phyloP scores from a whole-genome alignment of 2,888 invertebrate genomes.

The Dioctria linearis region DNA sequence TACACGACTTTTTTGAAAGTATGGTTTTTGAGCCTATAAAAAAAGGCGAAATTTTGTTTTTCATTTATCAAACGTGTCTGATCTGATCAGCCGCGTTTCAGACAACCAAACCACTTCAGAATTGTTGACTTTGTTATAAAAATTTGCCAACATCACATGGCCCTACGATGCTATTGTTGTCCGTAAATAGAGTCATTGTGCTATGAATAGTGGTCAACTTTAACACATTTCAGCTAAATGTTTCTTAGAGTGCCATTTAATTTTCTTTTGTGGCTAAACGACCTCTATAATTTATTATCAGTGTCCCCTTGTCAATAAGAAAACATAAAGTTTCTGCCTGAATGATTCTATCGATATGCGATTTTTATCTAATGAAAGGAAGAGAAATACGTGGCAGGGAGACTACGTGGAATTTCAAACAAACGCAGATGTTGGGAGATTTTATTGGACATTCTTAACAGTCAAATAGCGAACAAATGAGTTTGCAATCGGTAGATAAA shows the following conservation, averaged over 20 bases:
- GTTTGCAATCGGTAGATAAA: slow-evolving; percentile 44
- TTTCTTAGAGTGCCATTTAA: slow-evolving; percentile 50
- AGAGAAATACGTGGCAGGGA: neutral
- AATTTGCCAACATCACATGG: slow-evolving; percentile 54
- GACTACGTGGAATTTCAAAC: slow-evolving; percentile 22
- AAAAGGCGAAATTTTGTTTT: slow-evolving; percentile 43
- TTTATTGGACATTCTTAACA: slow-evolving; percentile 1
- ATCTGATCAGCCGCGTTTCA: slow-evolving; percentile 4
- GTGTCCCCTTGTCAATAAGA: slow-evolving; percentile 49
- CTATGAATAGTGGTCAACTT: slow-evolving; percentile 57
- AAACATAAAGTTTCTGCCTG: slow-evolving; percentile 53
- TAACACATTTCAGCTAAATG: slow-evolving; percentile 55
- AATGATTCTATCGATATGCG: slow-evolving; percentile 44
- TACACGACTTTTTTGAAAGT: slow-evolving; percentile 16
- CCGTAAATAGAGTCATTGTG: slow-evolving; percentile 56
- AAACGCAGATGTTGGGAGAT: slow-evolving; percentile 12
- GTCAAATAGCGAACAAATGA: slow-evolving; percentile 52
- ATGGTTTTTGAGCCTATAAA: neutral
- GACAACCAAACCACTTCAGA: neutral
- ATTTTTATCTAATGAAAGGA: slow-evolving; percentile 37
- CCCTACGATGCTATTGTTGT: slow-evolving; percentile 48
- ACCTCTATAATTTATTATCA: slow-evolving; percentile 55
- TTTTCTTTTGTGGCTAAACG: slow-evolving; percentile 53
- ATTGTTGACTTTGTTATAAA: slow-evolving; percentile 46
- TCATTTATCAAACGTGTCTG: slow-evolving; percentile 6